A percentile compares a stretch with the other conserved stretches of the same genome.
phyloP scores from a whole-genome alignment of 2,888 invertebrate species.

The Dexiosoma caninum region DNA sequence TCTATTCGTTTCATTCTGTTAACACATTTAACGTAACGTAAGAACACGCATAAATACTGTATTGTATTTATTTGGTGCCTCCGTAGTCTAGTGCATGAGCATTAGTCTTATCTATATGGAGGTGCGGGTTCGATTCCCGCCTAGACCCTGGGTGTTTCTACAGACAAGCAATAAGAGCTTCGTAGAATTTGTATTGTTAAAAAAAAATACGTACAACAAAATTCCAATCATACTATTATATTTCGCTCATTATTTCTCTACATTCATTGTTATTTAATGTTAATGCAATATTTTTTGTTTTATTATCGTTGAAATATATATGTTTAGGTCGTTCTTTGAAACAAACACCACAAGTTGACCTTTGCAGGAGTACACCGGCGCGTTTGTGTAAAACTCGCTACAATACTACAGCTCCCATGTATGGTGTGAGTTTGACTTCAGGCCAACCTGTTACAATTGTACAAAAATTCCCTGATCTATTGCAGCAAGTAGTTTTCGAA shows the following conservation, averaged over 20 bases:
- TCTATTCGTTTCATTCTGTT: not conserved
- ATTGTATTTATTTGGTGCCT: constrained; percentile 25
- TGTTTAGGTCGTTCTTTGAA: constrained; percentile 77
- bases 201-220: constrained; percentile 45
- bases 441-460: constrained; percentile 96
- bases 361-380: constrained; percentile 81
- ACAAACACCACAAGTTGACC: constrained; percentile 70
- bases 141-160: too few species aligned
- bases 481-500: constrained; percentile 95
- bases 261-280: not conserved
- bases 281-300: constrained; percentile 1
- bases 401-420: constrained; percentile 96
- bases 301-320: constrained; percentile 36
- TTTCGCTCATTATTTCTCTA: not conserved
- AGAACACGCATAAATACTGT: not conserved
- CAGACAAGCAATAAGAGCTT: too few species aligned
- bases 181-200: too few species aligned
- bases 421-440: constrained; percentile 94
- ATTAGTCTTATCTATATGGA: too few species aligned
- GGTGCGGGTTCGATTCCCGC: too few species aligned
- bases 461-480: constrained; percentile 93
- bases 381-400: constrained; percentile 92
- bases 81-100: constrained; percentile 54
- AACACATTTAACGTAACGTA: not conserved
- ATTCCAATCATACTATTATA: constrained; percentile 41